Evolutionary conservation across 1,140 invertebrate species (phyloP).

Genomic region (Habropoda laboriosa): DNA sequence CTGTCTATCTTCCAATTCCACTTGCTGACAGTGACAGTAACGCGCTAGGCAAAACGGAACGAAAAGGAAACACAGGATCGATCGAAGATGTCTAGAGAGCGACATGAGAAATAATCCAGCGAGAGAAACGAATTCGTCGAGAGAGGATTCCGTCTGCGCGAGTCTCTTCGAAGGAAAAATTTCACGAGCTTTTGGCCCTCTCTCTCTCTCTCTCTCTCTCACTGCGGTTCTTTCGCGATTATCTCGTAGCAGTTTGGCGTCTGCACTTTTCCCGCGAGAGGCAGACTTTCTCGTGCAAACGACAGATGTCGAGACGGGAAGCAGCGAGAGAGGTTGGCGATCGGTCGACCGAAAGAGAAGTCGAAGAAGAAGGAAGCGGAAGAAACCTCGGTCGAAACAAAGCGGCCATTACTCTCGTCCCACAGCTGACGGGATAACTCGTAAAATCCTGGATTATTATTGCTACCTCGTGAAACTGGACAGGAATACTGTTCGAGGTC

Average conservation of each 20-base stretch:
- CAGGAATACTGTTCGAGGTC: not conserved
- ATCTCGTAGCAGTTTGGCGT: slow-evolving; percentile 30
- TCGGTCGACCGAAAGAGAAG: slow-evolving; percentile 13
- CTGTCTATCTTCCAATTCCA: too few species aligned
- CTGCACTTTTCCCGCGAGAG: not conserved
- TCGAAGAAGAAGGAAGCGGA: slow-evolving; percentile 17
- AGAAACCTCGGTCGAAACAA: slow-evolving; percentile 47
- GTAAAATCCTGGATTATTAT: slow-evolving; percentile 53
- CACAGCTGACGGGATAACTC: slow-evolving; percentile 46
- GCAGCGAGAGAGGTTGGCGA: slow-evolving; percentile 15
- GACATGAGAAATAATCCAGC: too few species aligned
- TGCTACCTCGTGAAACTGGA: not conserved
- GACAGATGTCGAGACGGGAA: slow-evolving; percentile 31
- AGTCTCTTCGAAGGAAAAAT: too few species aligned
- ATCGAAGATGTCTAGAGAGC: too few species aligned
- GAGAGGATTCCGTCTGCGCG: too few species aligned
- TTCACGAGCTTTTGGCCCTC: too few species aligned
- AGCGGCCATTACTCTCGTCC: slow-evolving; percentile 54
- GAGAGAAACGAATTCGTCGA: not conserved
- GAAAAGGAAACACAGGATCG: too few species aligned
- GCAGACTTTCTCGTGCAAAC: slow-evolving; percentile 20
- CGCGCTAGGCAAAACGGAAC: too few species aligned
- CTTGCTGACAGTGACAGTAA: too few species aligned
- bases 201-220: too few species aligned
- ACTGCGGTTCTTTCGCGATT: slow-evolving; percentile 30